Conservation (phyloP, 2,888 invertebrate species). For the Sarcophaga rosellei region DNA sequence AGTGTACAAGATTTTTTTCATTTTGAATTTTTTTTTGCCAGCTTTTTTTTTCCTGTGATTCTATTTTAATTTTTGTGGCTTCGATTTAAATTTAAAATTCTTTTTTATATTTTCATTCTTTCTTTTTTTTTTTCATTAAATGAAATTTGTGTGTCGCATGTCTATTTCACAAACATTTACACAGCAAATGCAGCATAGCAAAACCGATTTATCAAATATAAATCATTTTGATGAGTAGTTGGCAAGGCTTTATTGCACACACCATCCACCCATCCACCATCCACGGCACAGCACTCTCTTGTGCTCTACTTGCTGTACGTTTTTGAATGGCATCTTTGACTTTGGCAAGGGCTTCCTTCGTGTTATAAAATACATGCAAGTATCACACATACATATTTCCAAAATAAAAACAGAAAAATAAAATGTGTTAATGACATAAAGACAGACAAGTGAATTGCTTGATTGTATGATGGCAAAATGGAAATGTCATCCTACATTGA, state of each 20-base stretch:
- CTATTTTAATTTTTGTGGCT: conserved; percentile 65
- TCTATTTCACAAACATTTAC: conserved; percentile 66
- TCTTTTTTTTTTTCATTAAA: conserved; percentile 52
- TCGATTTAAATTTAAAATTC: conserved; percentile 64
- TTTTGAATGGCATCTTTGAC: conserved; percentile 51
- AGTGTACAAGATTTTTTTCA: conserved; percentile 72
- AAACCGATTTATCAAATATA: conserved; percentile 80
- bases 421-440: conserved; percentile 59
- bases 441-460: conserved; percentile 53
- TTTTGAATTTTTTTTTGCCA: conserved; percentile 40
- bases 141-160: conserved; percentile 66
- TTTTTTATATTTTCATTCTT: neutral
- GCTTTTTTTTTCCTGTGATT: conserved; percentile 38
- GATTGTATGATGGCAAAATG: conserved; percentile 50
- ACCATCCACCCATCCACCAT: neutral
- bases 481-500: conserved; percentile 59
- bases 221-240: conserved; percentile 79
- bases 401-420: conserved; percentile 34
- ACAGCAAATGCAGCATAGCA: conserved; percentile 68
- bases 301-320: too few relatives aligned
- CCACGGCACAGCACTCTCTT: neutral
- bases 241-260: conserved; percentile 58
- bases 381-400: conserved; percentile 33
- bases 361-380: conserved; percentile 23
- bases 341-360: conserved; percentile 13